phyloP scores from a whole-genome alignment of 1,140 invertebrate species.

The Lithobius niger region DNA sequence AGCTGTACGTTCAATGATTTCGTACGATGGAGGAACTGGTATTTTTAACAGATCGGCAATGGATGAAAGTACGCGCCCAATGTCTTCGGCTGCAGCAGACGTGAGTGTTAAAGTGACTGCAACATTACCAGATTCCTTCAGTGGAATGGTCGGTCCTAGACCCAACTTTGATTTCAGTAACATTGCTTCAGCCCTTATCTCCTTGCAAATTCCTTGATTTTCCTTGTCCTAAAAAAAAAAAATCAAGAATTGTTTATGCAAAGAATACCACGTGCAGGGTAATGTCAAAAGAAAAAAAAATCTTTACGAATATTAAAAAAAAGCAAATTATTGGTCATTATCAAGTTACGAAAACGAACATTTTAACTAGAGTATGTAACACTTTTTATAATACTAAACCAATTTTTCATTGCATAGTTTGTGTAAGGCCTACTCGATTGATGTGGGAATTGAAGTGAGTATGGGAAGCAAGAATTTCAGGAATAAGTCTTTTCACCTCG shows the following conservation, averaged over 20 bases:
- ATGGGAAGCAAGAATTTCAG: too few relatives aligned
- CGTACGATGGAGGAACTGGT: conserved; percentile 66
- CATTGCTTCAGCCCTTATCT: conserved; percentile 16
- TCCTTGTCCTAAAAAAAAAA: conserved; percentile 29
- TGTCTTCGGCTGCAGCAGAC: conserved; percentile 78
- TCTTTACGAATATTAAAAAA: too few relatives aligned
- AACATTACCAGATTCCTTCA: conserved; percentile 65
- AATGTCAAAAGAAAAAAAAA: too few relatives aligned
- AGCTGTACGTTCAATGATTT: conserved; percentile 62
- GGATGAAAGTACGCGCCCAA: conserved; percentile 73
- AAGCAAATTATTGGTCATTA: neutral
- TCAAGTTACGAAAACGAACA: neutral
- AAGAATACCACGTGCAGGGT: too few relatives aligned
- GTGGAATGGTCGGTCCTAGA: conserved; percentile 40
- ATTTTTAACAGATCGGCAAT: conserved; percentile 84
- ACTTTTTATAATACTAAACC: too few relatives aligned
- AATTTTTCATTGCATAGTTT: too few relatives aligned
- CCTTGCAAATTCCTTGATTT: conserved; percentile 27
- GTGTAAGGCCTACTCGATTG: too few relatives aligned
- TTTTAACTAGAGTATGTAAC: too few relatives aligned
- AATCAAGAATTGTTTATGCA: too few relatives aligned
- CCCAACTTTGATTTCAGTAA: conserved; percentile 22
- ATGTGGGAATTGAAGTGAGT: too few relatives aligned
- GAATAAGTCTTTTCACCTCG: conserved; percentile 20
- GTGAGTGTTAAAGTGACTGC: conserved; percentile 84